phyloP scores from a whole-genome alignment of 2,797 vertebrate genomes.

The Rhynchonycteris naso region DNA sequence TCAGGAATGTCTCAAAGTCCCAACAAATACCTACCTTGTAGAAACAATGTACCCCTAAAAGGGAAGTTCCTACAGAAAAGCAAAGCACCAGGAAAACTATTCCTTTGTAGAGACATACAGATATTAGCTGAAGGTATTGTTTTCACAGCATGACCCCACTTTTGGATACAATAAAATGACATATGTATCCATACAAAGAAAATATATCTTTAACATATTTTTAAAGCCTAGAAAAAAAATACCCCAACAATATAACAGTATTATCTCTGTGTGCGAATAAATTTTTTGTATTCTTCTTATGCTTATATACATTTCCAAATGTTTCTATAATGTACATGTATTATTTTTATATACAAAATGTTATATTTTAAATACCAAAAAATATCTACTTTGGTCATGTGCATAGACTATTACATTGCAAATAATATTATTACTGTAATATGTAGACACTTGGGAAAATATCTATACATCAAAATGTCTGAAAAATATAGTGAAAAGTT shows the following conservation, averaged over 20 bases:
- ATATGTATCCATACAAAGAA: neutral
- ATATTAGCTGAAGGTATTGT: neutral
- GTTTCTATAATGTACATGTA: neutral
- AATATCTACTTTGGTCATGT: neutral
- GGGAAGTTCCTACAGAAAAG: neutral
- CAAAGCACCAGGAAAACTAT: neutral
- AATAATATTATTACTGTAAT: slow-evolving; percentile 33
- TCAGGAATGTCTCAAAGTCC: neutral
- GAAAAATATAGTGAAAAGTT: slow-evolving; percentile 22
- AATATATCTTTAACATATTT: slow-evolving; percentile 33
- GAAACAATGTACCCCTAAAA: neutral
- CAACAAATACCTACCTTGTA: neutral
- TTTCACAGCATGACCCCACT: neutral
- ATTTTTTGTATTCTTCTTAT: slow-evolving; percentile 1
- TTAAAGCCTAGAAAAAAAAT: slow-evolving; percentile 35
- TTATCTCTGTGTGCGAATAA: slow-evolving; percentile 18
- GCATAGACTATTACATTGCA: neutral
- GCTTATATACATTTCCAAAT: neutral
- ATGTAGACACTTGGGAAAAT: neutral
- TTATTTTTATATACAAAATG: neutral
- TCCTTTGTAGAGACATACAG: neutral
- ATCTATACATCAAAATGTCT: neutral
- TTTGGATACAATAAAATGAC: neutral
- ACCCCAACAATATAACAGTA: neutral
- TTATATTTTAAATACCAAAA: neutral